A percentile compares a stretch with the other conserved stretches of the same genome.
phyloP scores from a whole-genome alignment of 2,888 invertebrate genomes.

The Noctua fimbriata region DNA sequence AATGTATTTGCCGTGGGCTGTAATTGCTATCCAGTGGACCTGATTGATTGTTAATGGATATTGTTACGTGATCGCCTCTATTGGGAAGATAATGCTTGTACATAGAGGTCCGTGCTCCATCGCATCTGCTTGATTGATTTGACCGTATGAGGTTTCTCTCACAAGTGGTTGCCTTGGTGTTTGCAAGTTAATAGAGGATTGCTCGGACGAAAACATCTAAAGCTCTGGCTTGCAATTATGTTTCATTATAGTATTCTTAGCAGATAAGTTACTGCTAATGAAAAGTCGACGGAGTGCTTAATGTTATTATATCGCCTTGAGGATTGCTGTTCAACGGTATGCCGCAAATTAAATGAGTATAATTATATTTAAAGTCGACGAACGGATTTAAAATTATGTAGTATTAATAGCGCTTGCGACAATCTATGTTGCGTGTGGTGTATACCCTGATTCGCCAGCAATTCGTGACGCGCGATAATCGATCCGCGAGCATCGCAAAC shows the following conservation, averaged over 20 bases:
- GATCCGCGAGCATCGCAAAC: conserved; percentile 79
- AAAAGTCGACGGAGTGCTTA: conserved; percentile 79
- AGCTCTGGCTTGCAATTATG: conserved; percentile 71
- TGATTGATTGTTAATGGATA: conserved; percentile 83
- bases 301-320: conserved; percentile 78
- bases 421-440: conserved; percentile 70
- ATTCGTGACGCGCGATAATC: conserved; percentile 80
- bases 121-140: conserved; percentile 70
- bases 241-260: conserved; percentile 73
- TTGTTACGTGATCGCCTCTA: conserved; percentile 76
- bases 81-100: conserved; percentile 68
- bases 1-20: conserved; percentile 72
- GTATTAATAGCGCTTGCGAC: conserved; percentile 60
- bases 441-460: conserved; percentile 73
- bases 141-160: conserved; percentile 65
- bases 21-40: conserved; percentile 71
- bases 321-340: conserved; percentile 69
- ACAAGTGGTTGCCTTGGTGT: conserved; percentile 58
- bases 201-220: conserved; percentile 69
- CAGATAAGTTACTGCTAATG: conserved; percentile 86
- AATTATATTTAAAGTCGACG: conserved; percentile 38
- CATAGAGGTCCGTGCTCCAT: conserved; percentile 57
- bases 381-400: conserved; percentile 27
- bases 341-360: conserved; percentile 42
- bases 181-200: conserved; percentile 54